phyloP scores from a whole-genome alignment of 30 jellyfish, hydroid and myxozoan genomes.

The Rhopilema esculentum region DNA sequence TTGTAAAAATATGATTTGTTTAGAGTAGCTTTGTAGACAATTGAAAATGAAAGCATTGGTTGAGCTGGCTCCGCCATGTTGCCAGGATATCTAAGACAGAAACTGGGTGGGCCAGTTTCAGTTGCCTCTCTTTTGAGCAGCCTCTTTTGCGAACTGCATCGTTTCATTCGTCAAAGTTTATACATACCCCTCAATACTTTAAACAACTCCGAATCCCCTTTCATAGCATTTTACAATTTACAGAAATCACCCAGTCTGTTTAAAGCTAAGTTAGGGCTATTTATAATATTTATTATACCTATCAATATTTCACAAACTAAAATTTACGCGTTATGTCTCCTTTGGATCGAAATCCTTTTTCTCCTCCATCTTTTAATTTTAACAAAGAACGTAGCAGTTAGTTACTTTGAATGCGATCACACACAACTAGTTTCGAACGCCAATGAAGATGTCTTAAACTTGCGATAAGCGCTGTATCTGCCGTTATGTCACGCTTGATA shows the following conservation, averaged over 20 bases:
- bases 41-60: slow-evolving; percentile 8
- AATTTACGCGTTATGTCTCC: not conserved
- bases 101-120: no score
- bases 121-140: not conserved
- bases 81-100: not conserved
- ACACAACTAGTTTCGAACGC: no score
- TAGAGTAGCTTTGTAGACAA: not conserved
- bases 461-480: no score
- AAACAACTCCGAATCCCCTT: no score
- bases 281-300: not conserved
- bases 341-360: not conserved
- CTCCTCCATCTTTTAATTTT: not conserved
- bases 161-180: not conserved
- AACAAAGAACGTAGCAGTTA: not conserved
- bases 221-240: not conserved
- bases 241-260: not conserved
- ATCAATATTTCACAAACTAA: not conserved
- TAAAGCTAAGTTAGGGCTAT: not conserved
- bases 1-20: not conserved
- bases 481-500: no score
- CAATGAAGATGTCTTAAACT: no score
- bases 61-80: slow-evolving; percentile 59
- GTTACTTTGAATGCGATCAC: not conserved
- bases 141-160: not conserved
- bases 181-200: not conserved